Evolutionary conservation across 2,113 vertebrate genomes (phyloP).

Genomic region (Phylloscopus trochilus): DNA sequence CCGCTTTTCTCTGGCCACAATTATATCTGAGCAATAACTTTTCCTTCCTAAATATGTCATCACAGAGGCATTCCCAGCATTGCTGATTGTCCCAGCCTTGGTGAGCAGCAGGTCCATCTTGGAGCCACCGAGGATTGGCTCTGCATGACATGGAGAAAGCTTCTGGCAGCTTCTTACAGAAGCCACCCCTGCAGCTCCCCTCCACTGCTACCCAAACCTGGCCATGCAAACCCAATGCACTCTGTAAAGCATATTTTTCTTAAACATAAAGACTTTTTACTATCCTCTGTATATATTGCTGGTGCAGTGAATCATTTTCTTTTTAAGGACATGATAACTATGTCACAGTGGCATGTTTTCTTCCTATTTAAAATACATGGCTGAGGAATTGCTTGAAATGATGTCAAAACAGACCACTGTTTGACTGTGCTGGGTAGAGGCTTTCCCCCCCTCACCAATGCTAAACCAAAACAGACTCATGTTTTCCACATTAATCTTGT

Average conservation of each 20-base stretch:
- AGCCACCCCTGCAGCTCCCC: too few species aligned
- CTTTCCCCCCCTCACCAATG: rapidly evolving
- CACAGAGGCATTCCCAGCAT: neutral
- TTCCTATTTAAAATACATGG: neutral
- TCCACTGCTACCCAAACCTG: rapidly evolving
- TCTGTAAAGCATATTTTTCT: neutral
- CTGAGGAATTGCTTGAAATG: neutral
- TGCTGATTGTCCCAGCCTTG: neutral
- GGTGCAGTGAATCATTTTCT: neutral
- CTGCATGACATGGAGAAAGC: neutral
- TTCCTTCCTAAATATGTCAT: neutral
- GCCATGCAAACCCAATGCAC: neutral
- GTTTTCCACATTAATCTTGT: neutral
- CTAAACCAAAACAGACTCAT: neutral
- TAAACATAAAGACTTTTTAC: neutral
- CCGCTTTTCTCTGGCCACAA: rapidly evolving
- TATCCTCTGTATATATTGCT: neutral
- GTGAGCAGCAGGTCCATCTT: neutral
- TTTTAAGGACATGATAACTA: neutral
- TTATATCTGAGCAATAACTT: neutral
- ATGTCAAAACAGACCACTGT: neutral
- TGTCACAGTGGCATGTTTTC: neutral
- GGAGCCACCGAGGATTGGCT: neutral
- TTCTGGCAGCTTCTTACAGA: neutral
- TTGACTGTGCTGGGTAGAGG: neutral